Base-by-base conservation (phyloP, 2,113 vertebrate genomes). In the Pionites leucogaster region DNA sequence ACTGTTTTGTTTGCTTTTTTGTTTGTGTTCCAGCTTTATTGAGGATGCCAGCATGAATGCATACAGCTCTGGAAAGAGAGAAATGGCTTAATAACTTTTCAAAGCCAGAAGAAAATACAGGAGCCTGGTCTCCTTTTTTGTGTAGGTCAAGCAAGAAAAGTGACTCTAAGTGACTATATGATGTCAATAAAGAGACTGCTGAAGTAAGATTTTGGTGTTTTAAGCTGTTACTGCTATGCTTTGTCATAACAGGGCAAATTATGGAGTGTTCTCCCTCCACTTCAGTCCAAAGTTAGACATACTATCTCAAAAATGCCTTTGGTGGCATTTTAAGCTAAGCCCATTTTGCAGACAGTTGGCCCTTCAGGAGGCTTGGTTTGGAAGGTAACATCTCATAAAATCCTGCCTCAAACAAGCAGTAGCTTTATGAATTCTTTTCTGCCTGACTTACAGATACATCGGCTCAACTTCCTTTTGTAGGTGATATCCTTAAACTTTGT, bases 11-110 rank as follows among this genome's bases (percentile, higher is more conserved):
- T 96, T 95, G 76, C 84, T 94, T 93, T 96, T 93, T 91, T 91
- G 76, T 96, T 94, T 91, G 86, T 75, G 33, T 33, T 41, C 44
- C 77, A 67, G 90, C 79, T 96, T 96, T 96, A 97, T 91, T 81
- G 97, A 95, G 90, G 82, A 82, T 94, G 91, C 89, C 96, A 96
- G 96, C 95, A 86, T 64, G 96, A 95, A 95, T 57, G 83, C 65
- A 65, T 67, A 55, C 13, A 89, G 87, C 96, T 94, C 94, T 90
- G 53, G 80, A 85, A 90, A 94, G 72, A 93, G 25, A 74, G 90
- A 93, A 86, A 44, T 91, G 82, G 60, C 94, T 97, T 96, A 96
- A 94, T 92, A 96, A 95, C 74, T 82, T 80, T 94, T 82, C 70
- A 89, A 86, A 78, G 62, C 79, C 77, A 87, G 41, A 80, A 88